Evolutionary conservation across 1,140 invertebrate genomes (phyloP).

Genomic region (Macrosteles quadrilineatus): DNA sequence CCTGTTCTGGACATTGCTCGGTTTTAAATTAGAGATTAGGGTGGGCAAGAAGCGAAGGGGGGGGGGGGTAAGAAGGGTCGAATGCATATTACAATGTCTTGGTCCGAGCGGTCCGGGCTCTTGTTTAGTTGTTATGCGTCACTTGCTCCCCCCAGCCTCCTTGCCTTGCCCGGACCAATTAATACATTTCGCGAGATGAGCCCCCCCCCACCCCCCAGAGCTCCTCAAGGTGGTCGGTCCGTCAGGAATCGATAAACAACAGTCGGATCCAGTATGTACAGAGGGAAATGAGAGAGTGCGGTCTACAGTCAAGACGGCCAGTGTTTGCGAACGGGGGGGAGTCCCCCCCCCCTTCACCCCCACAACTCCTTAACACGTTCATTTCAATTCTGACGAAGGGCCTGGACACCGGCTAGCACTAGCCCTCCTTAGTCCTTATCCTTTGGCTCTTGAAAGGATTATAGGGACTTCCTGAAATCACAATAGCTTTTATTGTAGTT

Average conservation of each 20-base stretch:
- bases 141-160: slow-evolving; percentile 21
- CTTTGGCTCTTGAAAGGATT: too few species aligned
- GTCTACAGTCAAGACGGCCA: slow-evolving; percentile 32
- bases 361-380: slow-evolving; percentile 29
- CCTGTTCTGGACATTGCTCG: slow-evolving; percentile 7
- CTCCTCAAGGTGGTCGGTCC: slow-evolving; percentile 42
- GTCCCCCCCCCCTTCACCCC: not conserved
- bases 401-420: not conserved
- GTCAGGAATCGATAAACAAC: slow-evolving; percentile 42
- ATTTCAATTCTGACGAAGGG: slow-evolving; percentile 30
- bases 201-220: slow-evolving; percentile 22
- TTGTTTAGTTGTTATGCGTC: slow-evolving; percentile 38
- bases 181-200: slow-evolving; percentile 43
- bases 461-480: too few species aligned
- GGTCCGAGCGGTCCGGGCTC: slow-evolving; percentile 28
- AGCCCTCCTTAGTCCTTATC: too few species aligned
- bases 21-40: slow-evolving; percentile 33
- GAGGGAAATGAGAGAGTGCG: slow-evolving; percentile 36
- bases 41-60: not conserved
- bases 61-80: slow-evolving; percentile 1
- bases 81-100: slow-evolving; percentile 40
- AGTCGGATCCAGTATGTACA: slow-evolving; percentile 32
- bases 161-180: slow-evolving; percentile 40
- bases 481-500: too few species aligned
- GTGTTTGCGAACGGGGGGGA: slow-evolving; percentile 26